phyloP scores from a whole-genome alignment of 2,797 vertebrate genomes.

The Meriones psammophilus region DNA sequence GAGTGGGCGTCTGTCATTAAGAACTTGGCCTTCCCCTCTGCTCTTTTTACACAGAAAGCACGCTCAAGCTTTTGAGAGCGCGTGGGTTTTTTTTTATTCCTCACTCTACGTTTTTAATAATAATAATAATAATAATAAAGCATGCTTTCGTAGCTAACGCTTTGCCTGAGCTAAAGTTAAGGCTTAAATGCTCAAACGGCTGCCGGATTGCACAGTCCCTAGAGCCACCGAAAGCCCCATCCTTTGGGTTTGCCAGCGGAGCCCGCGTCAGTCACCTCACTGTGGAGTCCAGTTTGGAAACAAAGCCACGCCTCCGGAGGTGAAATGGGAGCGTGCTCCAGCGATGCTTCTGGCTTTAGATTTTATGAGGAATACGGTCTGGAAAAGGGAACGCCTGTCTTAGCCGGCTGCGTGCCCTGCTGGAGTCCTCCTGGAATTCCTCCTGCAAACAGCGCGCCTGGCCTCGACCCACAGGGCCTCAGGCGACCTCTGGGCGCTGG shows the following conservation, averaged over 20 bases:
- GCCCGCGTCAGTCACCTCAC: constrained; percentile 48
- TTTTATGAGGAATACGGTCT: constrained; percentile 82
- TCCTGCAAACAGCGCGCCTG: constrained; percentile 40
- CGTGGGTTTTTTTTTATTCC: neutral
- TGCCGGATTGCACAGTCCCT: neutral
- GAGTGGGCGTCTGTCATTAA: constrained; percentile 51
- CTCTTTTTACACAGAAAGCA: constrained; percentile 42
- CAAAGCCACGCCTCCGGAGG: constrained; percentile 60
- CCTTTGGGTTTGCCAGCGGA: neutral
- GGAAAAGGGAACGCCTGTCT: constrained; percentile 80
- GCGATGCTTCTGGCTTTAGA: constrained; percentile 80
- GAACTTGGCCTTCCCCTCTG: constrained; percentile 23
- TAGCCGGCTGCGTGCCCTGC: constrained; percentile 54
- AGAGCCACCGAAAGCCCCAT: constrained; percentile 56
- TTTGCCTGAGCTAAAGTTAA: constrained; percentile 44
- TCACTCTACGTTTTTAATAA: neutral
- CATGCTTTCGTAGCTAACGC: constrained; percentile 40
- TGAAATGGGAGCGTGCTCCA: constrained; percentile 72
- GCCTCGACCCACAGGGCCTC: constrained; percentile 72
- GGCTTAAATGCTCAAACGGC: constrained; percentile 33
- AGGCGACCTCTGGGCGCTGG: constrained; percentile 59
- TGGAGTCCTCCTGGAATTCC: constrained; percentile 43
- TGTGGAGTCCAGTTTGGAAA: constrained; percentile 67
- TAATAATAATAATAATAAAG: neutral
- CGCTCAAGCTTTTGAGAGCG: neutral